Conservation (phyloP, 2,888 invertebrate genomes). For the Macrosoma leucophasiata region DNA sequence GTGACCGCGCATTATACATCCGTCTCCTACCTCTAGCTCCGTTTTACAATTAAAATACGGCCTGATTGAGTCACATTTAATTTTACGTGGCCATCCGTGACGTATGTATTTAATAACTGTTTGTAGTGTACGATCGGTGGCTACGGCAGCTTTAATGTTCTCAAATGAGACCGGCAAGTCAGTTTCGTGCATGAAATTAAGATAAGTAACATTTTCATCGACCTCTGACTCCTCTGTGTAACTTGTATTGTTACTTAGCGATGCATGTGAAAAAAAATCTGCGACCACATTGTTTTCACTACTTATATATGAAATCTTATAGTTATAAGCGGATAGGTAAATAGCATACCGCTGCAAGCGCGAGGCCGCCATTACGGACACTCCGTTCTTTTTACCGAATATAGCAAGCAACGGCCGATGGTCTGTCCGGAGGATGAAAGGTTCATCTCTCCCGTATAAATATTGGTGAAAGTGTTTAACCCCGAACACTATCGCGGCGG, state of each 20-base stretch:
- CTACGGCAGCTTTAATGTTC: constrained; percentile 11
- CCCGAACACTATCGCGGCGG: constrained; percentile 17
- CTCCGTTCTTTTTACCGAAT: constrained; percentile 13
- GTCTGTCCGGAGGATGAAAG: constrained; percentile 20
- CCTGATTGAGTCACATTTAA: constrained; percentile 11
- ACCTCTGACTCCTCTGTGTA: too few relatives aligned
- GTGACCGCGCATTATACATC: constrained; percentile 18
- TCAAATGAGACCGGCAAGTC: constrained; percentile 5
- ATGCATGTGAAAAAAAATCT: constrained; percentile 18
- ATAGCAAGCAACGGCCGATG: constrained; percentile 9
- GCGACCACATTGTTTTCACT: constrained; percentile 16
- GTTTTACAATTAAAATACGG: constrained; percentile 20
- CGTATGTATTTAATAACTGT: constrained; percentile 19
- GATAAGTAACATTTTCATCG: neutral
- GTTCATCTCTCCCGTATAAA: constrained; percentile 16
- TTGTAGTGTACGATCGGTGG: constrained; percentile 8
- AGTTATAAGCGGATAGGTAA: constrained; percentile 18
- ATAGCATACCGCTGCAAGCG: constrained; percentile 16
- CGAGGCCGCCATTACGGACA: constrained; percentile 15
- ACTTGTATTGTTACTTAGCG: constrained; percentile 7
- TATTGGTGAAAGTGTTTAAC: constrained; percentile 21
- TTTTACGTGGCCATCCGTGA: constrained; percentile 19
- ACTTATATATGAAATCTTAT: constrained; percentile 10
- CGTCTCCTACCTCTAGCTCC: constrained; percentile 17
- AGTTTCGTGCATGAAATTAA: constrained; percentile 1